Percentiles rank a stretch among this genome's conserved stretches.
Conservation (phyloP, 2,797 vertebrate species). For the Chromis chromis region DNA sequence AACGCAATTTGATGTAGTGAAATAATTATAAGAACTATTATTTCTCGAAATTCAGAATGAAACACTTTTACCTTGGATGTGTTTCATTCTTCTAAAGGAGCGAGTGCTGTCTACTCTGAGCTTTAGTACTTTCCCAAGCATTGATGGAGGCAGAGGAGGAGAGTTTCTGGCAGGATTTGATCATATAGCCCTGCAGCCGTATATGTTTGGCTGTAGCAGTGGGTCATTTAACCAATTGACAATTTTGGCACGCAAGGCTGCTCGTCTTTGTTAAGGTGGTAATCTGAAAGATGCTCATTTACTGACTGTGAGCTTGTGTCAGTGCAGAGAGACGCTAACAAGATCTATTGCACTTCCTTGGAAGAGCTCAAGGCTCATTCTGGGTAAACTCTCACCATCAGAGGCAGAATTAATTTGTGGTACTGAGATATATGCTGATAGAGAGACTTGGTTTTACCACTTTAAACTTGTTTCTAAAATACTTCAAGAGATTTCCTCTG, state of each 20-base stretch:
- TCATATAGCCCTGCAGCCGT: constrained; percentile 18
- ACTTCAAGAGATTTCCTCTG: no score
- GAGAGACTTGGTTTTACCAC: neutral
- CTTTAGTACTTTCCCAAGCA: neutral
- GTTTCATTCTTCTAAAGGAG: neutral
- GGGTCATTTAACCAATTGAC: constrained; percentile 31
- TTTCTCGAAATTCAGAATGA: neutral
- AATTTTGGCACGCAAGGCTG: constrained; percentile 25
- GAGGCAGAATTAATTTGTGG: constrained; percentile 17
- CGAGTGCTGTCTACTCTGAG: neutral
- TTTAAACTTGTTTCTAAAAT: neutral
- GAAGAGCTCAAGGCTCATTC: constrained; percentile 19
- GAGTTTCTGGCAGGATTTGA: constrained; percentile 20
- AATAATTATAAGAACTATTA: neutral
- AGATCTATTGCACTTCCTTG: neutral
- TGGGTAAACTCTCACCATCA: constrained; percentile 17
- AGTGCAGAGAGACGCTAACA: neutral
- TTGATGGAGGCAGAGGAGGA: constrained; percentile 5
- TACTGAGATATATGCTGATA: constrained; percentile 1
- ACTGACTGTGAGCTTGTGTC: constrained; percentile 18
- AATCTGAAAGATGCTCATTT: constrained; percentile 41
- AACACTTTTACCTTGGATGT: neutral
- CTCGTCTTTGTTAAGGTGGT: constrained; percentile 41
- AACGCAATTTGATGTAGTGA: neutral
- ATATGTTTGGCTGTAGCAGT: constrained; percentile 26